Evolutionary conservation across 2,113 vertebrate genomes (phyloP), one percentile per base, ranked within the genome.

Genomic region (Toxostoma redivivum): DNA sequence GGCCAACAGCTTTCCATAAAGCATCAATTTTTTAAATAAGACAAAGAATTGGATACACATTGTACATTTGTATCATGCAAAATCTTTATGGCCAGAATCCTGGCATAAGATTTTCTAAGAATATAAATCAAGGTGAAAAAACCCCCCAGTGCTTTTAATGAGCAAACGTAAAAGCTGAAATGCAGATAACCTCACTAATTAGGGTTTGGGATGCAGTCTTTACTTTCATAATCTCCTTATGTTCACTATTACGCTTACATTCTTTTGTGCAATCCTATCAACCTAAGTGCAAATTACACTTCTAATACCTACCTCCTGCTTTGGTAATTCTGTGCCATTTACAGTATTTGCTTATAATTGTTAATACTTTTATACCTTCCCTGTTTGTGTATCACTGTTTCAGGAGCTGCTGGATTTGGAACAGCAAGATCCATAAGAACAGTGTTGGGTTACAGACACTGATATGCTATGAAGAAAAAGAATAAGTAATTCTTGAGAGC

Each of bases 111-210:
- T 65, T 62, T 50, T 51, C 87, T 86, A 79, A 61, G 84, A 95
- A 87, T 40, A 85, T 19, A 47, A 73, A 91, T 91, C 73, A 81
- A 51, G 31, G 61, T 53, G 17, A 19, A 89, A 84, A 78, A 65
- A 65, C 35, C 2, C 0, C 0, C 0, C n/a, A 71, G 15, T 56
- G 53, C 48, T 94, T 95, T 76, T 82, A 91, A 87, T 82, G 76
- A 3, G 8, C 28, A 85, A 91, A 91, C n/a, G 15, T 0, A 1
- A 90, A 90, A 90, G 73, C 81, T 66, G 74, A 90, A 90, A 80
- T 57, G 60, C 25, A 82, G 87, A 94, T 90, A 95, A 90, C 74
- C 92, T 90, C 45, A 48, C 81, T 94, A 95, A 92, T 92, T 95
- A 92, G 58, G 45, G 81, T 66, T 71, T 94, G 79, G 66, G 88